Evolutionary conservation across 2,797 vertebrate genomes (phyloP), one percentile per base, ranked within the genome.

Genomic region (Cossypha polioptera): DNA sequence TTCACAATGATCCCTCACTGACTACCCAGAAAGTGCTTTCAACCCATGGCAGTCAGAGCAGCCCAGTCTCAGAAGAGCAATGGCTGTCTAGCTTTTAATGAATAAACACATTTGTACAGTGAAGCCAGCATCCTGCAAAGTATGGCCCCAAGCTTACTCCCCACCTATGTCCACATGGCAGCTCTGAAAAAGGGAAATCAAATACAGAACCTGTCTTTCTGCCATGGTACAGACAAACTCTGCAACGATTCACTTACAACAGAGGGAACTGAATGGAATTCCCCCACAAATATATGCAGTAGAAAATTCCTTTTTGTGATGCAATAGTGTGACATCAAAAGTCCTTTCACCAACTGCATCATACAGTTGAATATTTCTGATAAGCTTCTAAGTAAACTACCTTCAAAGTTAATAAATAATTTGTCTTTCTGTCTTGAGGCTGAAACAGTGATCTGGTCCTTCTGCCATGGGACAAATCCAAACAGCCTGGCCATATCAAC

Each of bases 81-180:
- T 13, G 29, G 26, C 26, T 75, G 61, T 9, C 31, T 2, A 67
- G 42, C 8, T 54, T 62, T 72, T 65, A 29, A 53, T 12, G 29
- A 86, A 88, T 7, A 57, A 88, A 53, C 31, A 31, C 0, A 0
- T 55, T 68, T 0, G 0, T 24, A n/a, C 21, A 61, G 33, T 10
- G 36, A 65, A 72, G 38, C 6, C 50, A 86, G 29, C 31, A 54
- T 3, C 20, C 22, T 16, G 24, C 45, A 11, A 51, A 61, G 25
- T 7, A 53, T 0, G 1, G 68, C 19, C 20, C 25, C 68, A 66
- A 74, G 58, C 9, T 51, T 47, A 40, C 35, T 88, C 25, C 36
- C 66, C n/a, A 81, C 38, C 40, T 36, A 4, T 24, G 42, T 42
- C 14, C 76, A 59, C 21, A 21, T 3, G 6, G n/a, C 35, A 75